Conservation (phyloP, 2,113 vertebrate species). For the Prunella himalayana region DNA sequence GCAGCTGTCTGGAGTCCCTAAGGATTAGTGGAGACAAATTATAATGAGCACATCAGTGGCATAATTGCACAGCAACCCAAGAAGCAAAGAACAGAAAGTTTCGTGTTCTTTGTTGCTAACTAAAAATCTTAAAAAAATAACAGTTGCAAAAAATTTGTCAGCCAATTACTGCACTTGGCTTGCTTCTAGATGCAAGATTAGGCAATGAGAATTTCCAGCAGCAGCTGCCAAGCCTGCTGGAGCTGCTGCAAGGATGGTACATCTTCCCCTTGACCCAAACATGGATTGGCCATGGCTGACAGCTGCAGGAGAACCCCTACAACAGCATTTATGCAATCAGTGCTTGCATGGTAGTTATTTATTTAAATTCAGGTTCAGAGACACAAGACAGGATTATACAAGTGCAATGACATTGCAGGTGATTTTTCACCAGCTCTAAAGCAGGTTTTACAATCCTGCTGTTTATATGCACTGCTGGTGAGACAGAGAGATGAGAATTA, state of each 20-base stretch:
- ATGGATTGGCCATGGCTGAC: accelerated
- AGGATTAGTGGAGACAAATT: slow-evolving; percentile 7
- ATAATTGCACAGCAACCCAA: neutral
- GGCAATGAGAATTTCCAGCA: neutral
- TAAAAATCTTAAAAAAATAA: neutral
- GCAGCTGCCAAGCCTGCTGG: neutral
- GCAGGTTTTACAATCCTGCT: neutral
- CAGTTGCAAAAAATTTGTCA: neutral
- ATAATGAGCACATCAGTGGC: neutral
- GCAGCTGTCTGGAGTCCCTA: neutral
- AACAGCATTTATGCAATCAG: neutral
- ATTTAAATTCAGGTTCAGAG: neutral
- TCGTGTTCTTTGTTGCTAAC: neutral
- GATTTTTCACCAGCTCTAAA: neutral
- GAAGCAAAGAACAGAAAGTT: neutral
- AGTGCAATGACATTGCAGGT: neutral
- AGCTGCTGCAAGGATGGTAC: neutral
- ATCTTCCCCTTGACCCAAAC: neutral
- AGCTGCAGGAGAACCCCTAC: neutral
- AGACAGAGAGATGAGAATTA: neutral
- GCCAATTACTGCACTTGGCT: neutral
- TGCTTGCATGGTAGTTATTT: neutral
- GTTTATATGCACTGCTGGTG: neutral
- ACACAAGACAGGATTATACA: neutral
- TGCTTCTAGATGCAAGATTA: neutral